These are phyloP conservation scores for Circaetus gallicus DNA, from an alignment of 2,113 vertebrate genomes.

Conservation along the genomic window DNA sequence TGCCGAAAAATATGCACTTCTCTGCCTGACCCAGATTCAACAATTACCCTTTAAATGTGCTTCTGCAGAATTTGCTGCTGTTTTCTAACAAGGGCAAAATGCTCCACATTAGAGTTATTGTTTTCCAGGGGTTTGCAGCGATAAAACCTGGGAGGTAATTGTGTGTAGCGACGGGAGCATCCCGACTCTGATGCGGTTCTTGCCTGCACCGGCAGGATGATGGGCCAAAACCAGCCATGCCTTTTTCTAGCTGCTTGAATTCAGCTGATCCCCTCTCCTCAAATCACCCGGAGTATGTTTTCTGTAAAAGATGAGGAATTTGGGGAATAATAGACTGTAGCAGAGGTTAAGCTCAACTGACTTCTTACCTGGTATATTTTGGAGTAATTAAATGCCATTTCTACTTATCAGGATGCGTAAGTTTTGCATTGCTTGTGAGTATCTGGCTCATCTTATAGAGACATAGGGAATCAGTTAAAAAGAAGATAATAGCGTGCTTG, in stretches of 20 bases:
- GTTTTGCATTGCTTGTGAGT: neutral
- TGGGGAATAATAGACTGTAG: neutral
- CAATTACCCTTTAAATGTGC: neutral
- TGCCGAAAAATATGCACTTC: neutral
- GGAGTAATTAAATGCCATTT: neutral
- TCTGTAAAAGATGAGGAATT: neutral
- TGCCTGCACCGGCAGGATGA: neutral
- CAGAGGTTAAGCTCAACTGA: neutral
- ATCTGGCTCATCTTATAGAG: neutral
- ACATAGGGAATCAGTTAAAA: neutral
- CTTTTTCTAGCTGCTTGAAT: neutral
- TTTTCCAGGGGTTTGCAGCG: neutral
- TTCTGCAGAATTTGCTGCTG: neutral
- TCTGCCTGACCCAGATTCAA: conserved; percentile 12
- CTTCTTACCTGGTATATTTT: neutral
- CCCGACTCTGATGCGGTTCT: rapidly evolving
- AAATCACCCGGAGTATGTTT: neutral
- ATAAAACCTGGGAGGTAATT: neutral
- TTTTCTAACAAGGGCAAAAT: neutral
- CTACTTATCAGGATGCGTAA: rapidly evolving
- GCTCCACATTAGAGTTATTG: neutral
- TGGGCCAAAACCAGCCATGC: rapidly evolving
- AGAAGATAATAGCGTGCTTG: neutral
- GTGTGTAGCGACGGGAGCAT: neutral
- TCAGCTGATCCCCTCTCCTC: neutral